Evolutionary conservation across 2,888 invertebrate species (phyloP).

Genomic region (Leptura quadrifasciata): DNA sequence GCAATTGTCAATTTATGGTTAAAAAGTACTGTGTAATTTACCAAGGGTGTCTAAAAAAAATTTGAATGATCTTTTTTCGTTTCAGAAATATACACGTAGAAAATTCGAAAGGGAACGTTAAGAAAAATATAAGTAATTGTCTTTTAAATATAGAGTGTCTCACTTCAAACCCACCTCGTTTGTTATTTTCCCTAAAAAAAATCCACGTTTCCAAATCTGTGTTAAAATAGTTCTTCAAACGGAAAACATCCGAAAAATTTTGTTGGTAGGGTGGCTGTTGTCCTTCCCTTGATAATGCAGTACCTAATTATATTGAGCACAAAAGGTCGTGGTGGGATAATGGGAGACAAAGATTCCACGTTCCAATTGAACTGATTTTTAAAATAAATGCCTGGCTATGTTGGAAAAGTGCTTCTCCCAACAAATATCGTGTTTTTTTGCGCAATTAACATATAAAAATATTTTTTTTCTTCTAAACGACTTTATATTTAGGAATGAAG

Average conservation of each 20-base stretch:
- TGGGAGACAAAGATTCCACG: too few relatives aligned
- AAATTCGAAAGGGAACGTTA: neutral
- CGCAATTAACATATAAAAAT: too few relatives aligned
- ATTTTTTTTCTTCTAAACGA: too few relatives aligned
- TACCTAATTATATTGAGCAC: too few relatives aligned
- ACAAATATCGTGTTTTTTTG: too few relatives aligned
- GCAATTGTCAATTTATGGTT: neutral
- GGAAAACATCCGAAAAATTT: neutral
- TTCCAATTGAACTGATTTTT: too few relatives aligned
- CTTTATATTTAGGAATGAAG: too few relatives aligned
- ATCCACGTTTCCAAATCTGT: slow-evolving; percentile 2
- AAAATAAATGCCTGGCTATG: too few relatives aligned
- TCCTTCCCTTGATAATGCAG: neutral
- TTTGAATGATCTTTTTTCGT: slow-evolving; percentile 4
- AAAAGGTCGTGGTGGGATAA: too few relatives aligned
- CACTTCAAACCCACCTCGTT: neutral
- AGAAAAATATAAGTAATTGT: neutral
- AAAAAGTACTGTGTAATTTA: neutral
- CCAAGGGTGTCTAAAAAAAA: neutral
- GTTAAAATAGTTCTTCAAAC: neutral
- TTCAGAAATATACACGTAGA: slow-evolving; percentile 4
- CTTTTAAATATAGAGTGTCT: slow-evolving; percentile 7
- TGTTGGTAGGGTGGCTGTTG: neutral
- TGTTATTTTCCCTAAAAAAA: slow-evolving; percentile 7
- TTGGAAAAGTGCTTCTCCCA: too few relatives aligned